Evolutionary conservation across 2,113 vertebrate genomes (phyloP), one percentile per base, ranked within the genome.

Genomic region (Epinephelus moara): DNA sequence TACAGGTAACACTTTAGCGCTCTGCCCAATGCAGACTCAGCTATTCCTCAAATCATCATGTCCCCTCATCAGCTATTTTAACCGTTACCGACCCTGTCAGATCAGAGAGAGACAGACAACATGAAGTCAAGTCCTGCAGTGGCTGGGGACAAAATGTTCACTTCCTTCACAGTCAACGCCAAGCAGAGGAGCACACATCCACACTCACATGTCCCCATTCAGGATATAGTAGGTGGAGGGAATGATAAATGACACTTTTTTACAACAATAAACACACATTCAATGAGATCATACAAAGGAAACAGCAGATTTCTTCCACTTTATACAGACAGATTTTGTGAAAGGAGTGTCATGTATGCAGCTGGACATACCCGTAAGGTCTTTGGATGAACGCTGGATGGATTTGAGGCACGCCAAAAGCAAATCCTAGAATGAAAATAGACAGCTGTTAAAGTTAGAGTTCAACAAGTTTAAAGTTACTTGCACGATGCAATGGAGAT

Each of bases 41-140:
- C 97, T 98, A 98, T 97, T 99, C 97, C 97, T 98, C 96, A 97
- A 98, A 98, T 95, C 97, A 98, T 91, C 94, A 91, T 91, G 92
- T 93, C 89, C 92, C 91, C 73, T 94, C 91, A 92, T 92, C 97
- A 96, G 97, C 97, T 98, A 99, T 97, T 97, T 98, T 98, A 99
- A 98, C 96, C 96, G 96, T 97, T 97, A 97, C 96, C 95, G 96
- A 97, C 93, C 98, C 98, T 98, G 97, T 98, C 97, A 97, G 97
- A 97, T 98, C 97, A 99, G 97, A 99, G 96, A 98, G 97, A 99
- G 96, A 98, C 95, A 97, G 96, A 97, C 97, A 96, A 96, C 94
- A 97, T 97, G 96, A 96, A 97, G 97, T 97, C 96, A 97, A 96
- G 85, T 96, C 94, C 95, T 84, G 90, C 42, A 78, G 82, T 69